Percentiles rank a stretch among this genome's conserved stretches.
Evolutionary conservation across 2,888 invertebrate species (phyloP).

Genomic region (Dicranocentrus wangi): DNA sequence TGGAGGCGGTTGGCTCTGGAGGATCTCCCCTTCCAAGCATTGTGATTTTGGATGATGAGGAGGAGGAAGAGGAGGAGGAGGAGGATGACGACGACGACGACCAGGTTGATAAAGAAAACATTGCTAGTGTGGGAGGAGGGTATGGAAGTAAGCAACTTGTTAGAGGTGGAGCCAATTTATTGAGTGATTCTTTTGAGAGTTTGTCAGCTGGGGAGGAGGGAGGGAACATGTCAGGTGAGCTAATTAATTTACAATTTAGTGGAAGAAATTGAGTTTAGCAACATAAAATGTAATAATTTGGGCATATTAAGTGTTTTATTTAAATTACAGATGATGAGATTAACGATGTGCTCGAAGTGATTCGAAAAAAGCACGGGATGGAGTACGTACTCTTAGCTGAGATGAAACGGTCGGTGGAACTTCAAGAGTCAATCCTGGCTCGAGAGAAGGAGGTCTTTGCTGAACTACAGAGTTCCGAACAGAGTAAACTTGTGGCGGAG

Average conservation of each 20-base stretch:
- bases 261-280: background rate
- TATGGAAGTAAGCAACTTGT: background rate
- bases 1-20: too few relatives aligned
- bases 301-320: too few relatives aligned
- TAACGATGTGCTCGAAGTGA: slow-evolving; percentile 27
- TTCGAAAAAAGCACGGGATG: slow-evolving; percentile 13
- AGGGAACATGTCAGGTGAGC: background rate
- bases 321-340: slow-evolving; percentile 1
- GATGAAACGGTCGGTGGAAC: slow-evolving; percentile 20
- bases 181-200: background rate
- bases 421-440: slow-evolving; percentile 11
- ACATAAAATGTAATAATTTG: too few relatives aligned
- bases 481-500: slow-evolving; percentile 20
- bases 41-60: background rate
- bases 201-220: background rate
- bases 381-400: slow-evolving; percentile 27
- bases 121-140: background rate
- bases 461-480: slow-evolving; percentile 4
- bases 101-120: background rate
- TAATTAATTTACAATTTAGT: background rate
- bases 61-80: background rate
- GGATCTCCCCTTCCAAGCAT: too few relatives aligned
- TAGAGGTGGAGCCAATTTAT: background rate
- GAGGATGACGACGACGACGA: slow-evolving; percentile 1
- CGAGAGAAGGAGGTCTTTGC: slow-evolving; percentile 31